A percentile compares a stretch with the other conserved stretches of the same genome.
Evolutionary conservation across 2,888 invertebrate species (phyloP).

Genomic region (Hipparchia semele): DNA sequence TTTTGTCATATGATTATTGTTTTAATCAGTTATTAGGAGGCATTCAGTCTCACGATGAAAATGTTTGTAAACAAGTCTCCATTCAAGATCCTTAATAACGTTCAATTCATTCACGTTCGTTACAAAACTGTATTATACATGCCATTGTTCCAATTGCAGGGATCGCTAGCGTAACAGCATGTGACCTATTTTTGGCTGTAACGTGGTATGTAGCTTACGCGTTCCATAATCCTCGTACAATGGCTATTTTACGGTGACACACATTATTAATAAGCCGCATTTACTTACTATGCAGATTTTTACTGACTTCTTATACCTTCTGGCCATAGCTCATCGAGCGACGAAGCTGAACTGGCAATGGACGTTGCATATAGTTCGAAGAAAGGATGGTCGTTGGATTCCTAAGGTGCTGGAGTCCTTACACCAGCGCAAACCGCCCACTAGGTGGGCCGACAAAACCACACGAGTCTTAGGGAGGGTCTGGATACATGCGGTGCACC

Average conservation of each 20-base stretch:
- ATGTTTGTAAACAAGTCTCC: conserved; percentile 20
- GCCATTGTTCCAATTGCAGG: conserved; percentile 32
- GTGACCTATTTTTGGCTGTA: conserved; percentile 29
- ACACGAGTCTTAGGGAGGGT: too few relatives aligned
- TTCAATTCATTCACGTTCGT: conserved; percentile 29
- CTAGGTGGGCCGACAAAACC: too few relatives aligned
- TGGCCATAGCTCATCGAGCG: too few relatives aligned
- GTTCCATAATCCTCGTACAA: conserved; percentile 12
- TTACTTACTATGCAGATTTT: background rate
- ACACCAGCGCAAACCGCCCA: too few relatives aligned
- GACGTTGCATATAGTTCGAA: too few relatives aligned
- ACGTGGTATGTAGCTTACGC: conserved; percentile 10
- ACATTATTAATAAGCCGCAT: background rate
- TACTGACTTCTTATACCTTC: too few relatives aligned
- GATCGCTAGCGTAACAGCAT: conserved; percentile 22
- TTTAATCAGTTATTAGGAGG: background rate
- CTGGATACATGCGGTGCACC: too few relatives aligned
- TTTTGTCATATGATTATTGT: background rate
- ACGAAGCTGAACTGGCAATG: too few relatives aligned
- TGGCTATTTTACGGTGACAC: conserved; percentile 6
- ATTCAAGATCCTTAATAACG: conserved; percentile 23
- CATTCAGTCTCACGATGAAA: conserved; percentile 10
- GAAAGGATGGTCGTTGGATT: too few relatives aligned
- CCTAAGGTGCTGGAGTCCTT: too few relatives aligned
- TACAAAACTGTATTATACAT: conserved; percentile 23